phyloP scores from a whole-genome alignment of 2,888 invertebrate species.

The Ectemnius continuus region DNA sequence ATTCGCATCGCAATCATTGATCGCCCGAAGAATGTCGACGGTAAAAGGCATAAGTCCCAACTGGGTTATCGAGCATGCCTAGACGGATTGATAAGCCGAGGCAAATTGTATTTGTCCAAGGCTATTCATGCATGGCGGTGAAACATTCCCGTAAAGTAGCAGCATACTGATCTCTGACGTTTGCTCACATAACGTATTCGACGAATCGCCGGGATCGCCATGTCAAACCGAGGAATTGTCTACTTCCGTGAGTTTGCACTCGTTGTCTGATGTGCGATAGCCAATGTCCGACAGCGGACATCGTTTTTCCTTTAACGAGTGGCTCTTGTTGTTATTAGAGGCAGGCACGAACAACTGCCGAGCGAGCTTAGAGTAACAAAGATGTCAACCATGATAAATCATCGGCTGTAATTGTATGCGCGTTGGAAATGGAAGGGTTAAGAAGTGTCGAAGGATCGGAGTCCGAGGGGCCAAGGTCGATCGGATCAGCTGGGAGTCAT shows the following conservation, averaged over 20 bases:
- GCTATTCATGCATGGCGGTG: background rate
- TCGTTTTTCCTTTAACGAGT: background rate
- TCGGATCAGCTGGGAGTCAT: background rate
- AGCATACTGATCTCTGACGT: background rate
- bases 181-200: background rate
- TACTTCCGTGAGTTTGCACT: constrained; percentile 43
- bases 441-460: background rate
- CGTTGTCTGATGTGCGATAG: constrained; percentile 9
- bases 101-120: background rate
- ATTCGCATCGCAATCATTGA: too few relatives aligned
- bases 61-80: constrained; percentile 1
- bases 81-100: background rate
- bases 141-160: background rate
- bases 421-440: background rate
- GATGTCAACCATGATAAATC: background rate
- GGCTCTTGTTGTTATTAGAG: background rate
- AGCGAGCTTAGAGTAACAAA: background rate
- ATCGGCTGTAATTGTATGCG: background rate
- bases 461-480: background rate
- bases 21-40: too few relatives aligned
- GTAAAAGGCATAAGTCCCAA: too few relatives aligned
- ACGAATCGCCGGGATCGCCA: background rate
- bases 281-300: background rate
- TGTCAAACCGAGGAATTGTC: constrained; percentile 16
- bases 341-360: background rate